Conservation (phyloP, 2,888 invertebrate genomes). For the Baccha elongata region DNA sequence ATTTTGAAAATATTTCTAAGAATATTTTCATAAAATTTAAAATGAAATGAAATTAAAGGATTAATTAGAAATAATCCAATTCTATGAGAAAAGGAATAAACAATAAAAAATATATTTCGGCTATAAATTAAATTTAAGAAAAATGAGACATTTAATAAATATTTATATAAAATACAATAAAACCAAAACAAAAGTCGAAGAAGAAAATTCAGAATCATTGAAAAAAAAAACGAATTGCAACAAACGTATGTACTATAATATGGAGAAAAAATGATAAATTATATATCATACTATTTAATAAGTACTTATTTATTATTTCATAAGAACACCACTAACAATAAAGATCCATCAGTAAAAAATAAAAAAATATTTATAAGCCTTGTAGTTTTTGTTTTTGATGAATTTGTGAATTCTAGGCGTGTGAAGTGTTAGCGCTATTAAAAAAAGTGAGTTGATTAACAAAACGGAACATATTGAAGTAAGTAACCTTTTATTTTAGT, state of each 20-base stretch:
- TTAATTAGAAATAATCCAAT: not conserved
- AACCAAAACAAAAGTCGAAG: conserved; percentile 41
- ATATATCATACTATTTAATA: conserved; percentile 68
- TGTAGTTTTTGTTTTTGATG: conserved; percentile 12
- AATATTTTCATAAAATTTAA: conserved; percentile 48
- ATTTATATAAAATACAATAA: not conserved
- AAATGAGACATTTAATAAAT: not conserved
- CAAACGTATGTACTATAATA: conserved; percentile 64
- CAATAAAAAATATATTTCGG: not conserved
- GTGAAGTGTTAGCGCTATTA: no score
- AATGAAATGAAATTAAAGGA: not conserved
- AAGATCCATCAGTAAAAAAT: conserved; percentile 71
- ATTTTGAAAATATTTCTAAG: conserved; percentile 37
- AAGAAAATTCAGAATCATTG: conserved; percentile 52
- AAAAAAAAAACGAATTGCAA: conserved; percentile 51
- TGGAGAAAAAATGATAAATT: conserved; percentile 49
- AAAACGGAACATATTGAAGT: no score
- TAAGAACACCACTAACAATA: conserved; percentile 72
- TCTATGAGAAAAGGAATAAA: not conserved
- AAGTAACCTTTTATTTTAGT: no score
- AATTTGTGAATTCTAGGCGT: no score
- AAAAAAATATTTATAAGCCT: conserved; percentile 33
- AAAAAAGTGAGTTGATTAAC: no score
- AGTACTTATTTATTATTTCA: conserved; percentile 73
- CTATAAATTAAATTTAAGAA: conserved; percentile 23